Conservation (phyloP, 2,113 vertebrate genomes). For the Myiozetetes cayanensis region DNA sequence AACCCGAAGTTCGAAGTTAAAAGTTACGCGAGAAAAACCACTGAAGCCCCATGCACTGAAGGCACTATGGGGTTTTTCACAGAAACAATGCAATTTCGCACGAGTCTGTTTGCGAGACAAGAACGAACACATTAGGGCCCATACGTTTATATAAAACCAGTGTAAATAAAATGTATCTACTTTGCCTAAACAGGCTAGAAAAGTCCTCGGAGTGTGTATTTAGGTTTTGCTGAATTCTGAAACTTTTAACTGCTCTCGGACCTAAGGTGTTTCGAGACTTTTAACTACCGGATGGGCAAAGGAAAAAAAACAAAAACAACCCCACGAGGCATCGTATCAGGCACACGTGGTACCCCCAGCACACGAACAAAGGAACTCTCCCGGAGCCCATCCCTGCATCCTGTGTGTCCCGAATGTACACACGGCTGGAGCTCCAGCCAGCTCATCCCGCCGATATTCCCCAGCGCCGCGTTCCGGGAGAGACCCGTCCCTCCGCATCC, state of each 20-base stretch:
- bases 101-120: neutral
- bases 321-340: neutral
- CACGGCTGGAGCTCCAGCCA: neutral
- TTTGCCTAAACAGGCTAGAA: neutral
- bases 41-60: rapidly evolving
- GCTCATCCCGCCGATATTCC: neutral
- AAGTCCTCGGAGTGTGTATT: neutral
- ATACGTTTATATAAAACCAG: neutral
- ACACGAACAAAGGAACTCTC: neutral
- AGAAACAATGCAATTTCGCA: neutral
- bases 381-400: neutral
- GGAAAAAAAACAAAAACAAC: neutral
- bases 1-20: neutral
- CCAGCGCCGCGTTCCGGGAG: neutral
- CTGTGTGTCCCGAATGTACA: neutral
- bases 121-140: neutral
- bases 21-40: rapidly evolving
- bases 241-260: neutral
- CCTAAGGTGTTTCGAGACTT: rapidly evolving
- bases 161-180: neutral
- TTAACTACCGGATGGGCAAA: neutral
- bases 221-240: neutral
- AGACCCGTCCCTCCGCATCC: neutral
- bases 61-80: neutral
- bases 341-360: neutral